Conservation (phyloP, 2,113 vertebrate genomes). For the Cebidichthys violaceus region DNA sequence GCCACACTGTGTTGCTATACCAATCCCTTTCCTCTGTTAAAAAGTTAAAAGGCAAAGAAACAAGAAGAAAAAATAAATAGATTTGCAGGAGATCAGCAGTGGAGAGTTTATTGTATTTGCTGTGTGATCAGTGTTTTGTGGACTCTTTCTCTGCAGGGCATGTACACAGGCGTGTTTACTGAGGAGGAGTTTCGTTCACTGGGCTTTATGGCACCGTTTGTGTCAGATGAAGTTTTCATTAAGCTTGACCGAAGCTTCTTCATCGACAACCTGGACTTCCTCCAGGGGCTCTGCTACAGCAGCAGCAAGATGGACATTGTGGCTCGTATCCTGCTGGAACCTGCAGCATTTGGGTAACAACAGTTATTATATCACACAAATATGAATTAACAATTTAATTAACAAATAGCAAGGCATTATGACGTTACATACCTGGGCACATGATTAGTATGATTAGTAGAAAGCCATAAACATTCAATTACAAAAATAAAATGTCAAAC, state of each 20-base stretch:
- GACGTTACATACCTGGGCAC: not conserved
- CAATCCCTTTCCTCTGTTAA: not conserved
- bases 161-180: conserved; percentile 80
- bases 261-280: conserved; percentile 71
- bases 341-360: conserved; percentile 78
- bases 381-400: too few relatives aligned
- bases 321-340: conserved; percentile 80
- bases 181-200: conserved; percentile 81
- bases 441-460: not conserved
- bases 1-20: not conserved
- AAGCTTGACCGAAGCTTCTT: conserved; percentile 81
- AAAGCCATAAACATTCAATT: not conserved
- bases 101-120: not conserved
- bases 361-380: too few relatives aligned
- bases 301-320: conserved; percentile 76
- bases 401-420: not conserved
- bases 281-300: conserved; percentile 81
- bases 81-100: not conserved
- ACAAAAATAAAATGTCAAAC: not conserved
- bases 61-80: not conserved
- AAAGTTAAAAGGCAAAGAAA: not conserved
- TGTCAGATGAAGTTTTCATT: conserved; percentile 80
- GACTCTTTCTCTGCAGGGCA: conserved; percentile 60
- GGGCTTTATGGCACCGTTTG: conserved; percentile 82
- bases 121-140: not conserved